phyloP scores from a whole-genome alignment of 2,113 vertebrate species.

The Panthera leo region DNA sequence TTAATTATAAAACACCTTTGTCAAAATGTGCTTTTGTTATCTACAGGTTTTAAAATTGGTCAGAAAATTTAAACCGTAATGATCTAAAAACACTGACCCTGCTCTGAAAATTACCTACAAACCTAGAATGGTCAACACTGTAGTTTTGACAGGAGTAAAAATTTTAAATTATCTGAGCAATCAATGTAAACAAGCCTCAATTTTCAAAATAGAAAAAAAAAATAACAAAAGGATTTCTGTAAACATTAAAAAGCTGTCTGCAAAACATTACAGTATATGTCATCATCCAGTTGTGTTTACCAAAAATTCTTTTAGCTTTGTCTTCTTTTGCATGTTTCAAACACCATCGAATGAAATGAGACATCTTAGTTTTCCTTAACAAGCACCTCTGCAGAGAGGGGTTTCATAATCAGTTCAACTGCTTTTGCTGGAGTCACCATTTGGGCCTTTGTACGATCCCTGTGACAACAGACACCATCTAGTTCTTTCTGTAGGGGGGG shows the following conservation, averaged over 20 bases:
- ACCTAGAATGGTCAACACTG: neutral
- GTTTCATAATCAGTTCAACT: neutral
- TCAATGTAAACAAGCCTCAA: constrained; percentile 66
- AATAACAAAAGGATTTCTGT: constrained; percentile 38
- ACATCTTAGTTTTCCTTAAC: neutral
- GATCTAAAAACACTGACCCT: neutral
- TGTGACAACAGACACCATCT: neutral
- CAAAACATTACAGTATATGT: neutral
- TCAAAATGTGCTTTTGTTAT: constrained; percentile 44
- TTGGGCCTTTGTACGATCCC: neutral
- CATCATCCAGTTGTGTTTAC: constrained; percentile 16
- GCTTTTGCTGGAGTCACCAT: neutral
- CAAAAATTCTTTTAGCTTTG: neutral
- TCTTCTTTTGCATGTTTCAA: constrained; percentile 6
- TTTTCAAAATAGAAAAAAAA: constrained; percentile 55
- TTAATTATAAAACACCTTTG: constrained; percentile 44
- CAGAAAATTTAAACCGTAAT: constrained; percentile 30
- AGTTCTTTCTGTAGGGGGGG: neutral
- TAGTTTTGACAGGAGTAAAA: constrained; percentile 39
- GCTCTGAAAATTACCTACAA: constrained; percentile 39
- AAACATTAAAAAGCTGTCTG: constrained; percentile 66
- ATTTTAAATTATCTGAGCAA: constrained; percentile 47
- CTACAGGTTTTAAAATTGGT: constrained; percentile 55
- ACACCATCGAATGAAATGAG: neutral
- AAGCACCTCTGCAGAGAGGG: neutral